Conservation (phyloP, 2,113 vertebrate genomes). For the Coptodon bakossiorum region DNA sequence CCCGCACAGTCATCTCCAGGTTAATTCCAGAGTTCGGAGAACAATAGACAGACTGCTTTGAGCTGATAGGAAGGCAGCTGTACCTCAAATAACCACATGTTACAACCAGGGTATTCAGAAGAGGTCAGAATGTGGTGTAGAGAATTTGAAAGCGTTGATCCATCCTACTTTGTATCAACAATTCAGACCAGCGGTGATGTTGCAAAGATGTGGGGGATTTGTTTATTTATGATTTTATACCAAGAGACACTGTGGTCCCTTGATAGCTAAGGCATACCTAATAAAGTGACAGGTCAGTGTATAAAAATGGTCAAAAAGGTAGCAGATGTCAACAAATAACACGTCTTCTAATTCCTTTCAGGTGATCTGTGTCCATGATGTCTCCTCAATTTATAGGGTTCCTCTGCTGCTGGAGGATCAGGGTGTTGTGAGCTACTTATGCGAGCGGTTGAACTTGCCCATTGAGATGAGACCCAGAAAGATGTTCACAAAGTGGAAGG, state of each 20-base stretch:
- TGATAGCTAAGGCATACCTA: background rate
- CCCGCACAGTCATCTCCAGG: background rate
- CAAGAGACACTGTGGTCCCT: background rate
- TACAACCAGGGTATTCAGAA: background rate
- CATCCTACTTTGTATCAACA: background rate
- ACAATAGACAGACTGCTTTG: background rate
- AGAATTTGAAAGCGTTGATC: background rate
- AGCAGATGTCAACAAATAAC: background rate
- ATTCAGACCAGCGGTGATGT: background rate
- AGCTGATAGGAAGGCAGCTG: background rate
- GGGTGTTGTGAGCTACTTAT: constrained; percentile 88
- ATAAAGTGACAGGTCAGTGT: background rate
- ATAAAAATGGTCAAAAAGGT: rapidly evolving
- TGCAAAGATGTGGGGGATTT: background rate
- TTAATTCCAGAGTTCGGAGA: background rate
- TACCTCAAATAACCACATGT: background rate
- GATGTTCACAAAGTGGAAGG: constrained; percentile 94
- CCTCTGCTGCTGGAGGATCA: constrained; percentile 89
- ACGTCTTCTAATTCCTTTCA: constrained; percentile 22
- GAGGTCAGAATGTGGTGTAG: background rate
- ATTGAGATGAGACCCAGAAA: constrained; percentile 79
- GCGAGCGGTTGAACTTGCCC: constrained; percentile 82
- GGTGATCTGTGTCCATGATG: constrained; percentile 95
- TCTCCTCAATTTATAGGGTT: constrained; percentile 89
- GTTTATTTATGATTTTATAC: background rate